Percentiles rank a stretch among this genome's conserved stretches.
phyloP scores from a whole-genome alignment of 2,113 vertebrate genomes.

The Platycercus adscitus region DNA sequence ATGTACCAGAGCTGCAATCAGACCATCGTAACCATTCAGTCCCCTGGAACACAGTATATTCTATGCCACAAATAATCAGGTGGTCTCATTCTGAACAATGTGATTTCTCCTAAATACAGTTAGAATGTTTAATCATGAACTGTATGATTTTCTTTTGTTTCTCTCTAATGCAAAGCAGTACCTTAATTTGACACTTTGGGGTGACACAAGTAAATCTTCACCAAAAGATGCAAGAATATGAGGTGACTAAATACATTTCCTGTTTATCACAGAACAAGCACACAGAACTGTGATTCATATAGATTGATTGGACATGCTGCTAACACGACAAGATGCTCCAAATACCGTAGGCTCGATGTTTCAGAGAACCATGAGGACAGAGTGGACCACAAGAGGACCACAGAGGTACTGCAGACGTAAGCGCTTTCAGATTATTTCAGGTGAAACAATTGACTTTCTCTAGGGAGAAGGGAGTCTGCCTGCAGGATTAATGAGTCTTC shows the following conservation, averaged over 20 bases:
- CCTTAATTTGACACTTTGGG: background rate
- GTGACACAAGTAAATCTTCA: background rate
- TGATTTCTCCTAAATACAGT: background rate
- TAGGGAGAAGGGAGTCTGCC: background rate
- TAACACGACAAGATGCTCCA: background rate
- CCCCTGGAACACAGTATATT: background rate
- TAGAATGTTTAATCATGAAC: background rate
- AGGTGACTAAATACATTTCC: background rate
- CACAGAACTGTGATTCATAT: background rate
- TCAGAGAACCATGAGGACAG: background rate
- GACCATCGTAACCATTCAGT: background rate
- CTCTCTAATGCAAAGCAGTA: background rate
- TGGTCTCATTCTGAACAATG: background rate
- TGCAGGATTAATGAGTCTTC: background rate
- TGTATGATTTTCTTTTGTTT: background rate
- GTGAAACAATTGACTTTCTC: background rate
- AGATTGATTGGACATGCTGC: background rate
- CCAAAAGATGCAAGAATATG: background rate
- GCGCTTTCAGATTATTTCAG: background rate
- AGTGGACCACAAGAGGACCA: background rate
- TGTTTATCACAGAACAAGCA: background rate
- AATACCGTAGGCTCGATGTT: rapidly evolving
- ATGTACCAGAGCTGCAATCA: background rate
- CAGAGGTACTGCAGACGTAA: background rate
- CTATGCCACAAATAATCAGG: background rate